These are phyloP conservation scores for Sebastes nivosus DNA, from an alignment of 2,797 vertebrate genomes.

Conservation along the genomic window DNA sequence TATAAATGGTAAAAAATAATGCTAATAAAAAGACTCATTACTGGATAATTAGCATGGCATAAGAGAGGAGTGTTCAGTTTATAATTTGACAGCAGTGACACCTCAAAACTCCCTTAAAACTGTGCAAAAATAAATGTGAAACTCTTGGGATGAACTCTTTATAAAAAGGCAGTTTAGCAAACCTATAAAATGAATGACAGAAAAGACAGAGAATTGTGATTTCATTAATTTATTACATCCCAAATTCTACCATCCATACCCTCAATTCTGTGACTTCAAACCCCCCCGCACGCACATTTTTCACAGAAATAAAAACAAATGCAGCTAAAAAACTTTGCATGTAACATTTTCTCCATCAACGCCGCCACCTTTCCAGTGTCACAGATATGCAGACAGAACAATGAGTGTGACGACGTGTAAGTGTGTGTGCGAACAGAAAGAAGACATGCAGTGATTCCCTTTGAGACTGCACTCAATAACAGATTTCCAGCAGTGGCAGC, in stretches of 20 bases:
- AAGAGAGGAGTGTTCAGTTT: not conserved
- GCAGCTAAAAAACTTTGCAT: conserved; percentile 23
- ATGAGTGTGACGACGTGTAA: conserved; percentile 18
- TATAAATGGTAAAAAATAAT: not conserved
- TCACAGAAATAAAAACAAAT: conserved; percentile 48
- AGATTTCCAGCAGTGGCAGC: conserved; percentile 11
- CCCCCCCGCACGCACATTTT: not conserved
- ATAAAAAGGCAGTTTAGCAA: not conserved
- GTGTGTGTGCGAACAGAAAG: conserved; percentile 1
- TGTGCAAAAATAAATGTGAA: fast-evolving
- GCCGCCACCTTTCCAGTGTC: conserved; percentile 7
- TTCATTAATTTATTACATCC: conserved; percentile 73
- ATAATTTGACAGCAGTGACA: not conserved
- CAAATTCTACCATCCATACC: conserved; percentile 34
- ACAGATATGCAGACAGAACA: conserved; percentile 33
- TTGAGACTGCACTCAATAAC: conserved; percentile 14
- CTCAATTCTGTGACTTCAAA: conserved; percentile 30
- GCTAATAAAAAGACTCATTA: not conserved
- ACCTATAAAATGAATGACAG: not conserved
- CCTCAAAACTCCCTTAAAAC: not conserved
- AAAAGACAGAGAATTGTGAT: not conserved
- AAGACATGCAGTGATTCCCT: conserved; percentile 37
- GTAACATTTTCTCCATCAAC: conserved; percentile 26
- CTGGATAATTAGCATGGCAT: not conserved
- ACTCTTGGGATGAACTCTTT: not conserved